Conservation (phyloP, 2,888 invertebrate species). For the Heliconius charithonia region DNA sequence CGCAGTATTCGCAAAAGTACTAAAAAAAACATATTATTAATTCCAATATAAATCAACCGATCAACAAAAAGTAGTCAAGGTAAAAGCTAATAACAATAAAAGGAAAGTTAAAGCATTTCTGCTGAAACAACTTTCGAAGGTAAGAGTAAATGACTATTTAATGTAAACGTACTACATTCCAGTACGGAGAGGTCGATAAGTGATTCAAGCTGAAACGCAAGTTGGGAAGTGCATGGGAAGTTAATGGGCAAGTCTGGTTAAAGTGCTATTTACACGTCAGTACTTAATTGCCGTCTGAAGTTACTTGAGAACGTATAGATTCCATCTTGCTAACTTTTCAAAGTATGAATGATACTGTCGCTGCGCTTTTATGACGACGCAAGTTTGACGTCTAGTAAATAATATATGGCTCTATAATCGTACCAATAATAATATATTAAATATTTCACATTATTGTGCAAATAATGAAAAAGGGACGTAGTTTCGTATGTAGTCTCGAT, state of each 20-base stretch:
- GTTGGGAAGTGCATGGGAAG: constrained; percentile 53
- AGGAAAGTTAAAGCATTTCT: constrained; percentile 8
- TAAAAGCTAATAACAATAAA: constrained; percentile 7
- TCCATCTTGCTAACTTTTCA: constrained; percentile 32
- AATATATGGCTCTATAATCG: too few relatives aligned
- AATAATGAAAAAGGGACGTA: too few relatives aligned
- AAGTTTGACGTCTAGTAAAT: background rate
- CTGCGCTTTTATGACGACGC: background rate
- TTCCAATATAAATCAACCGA: background rate
- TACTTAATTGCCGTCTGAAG: constrained; percentile 43
- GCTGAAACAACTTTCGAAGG: constrained; percentile 19
- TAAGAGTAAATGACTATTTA: constrained; percentile 26
- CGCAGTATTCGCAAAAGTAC: too few relatives aligned
- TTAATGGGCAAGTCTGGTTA: constrained; percentile 60
- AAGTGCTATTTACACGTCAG: constrained; percentile 56
- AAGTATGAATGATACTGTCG: constrained; percentile 5
- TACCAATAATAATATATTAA: too few relatives aligned
- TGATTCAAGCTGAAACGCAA: constrained; percentile 49
- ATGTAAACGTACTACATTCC: constrained; percentile 37
- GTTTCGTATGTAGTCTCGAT: too few relatives aligned
- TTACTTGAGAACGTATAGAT: constrained; percentile 35
- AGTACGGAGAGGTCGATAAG: constrained; percentile 43
- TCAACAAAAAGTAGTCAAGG: background rate
- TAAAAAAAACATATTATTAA: background rate
- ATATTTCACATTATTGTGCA: too few relatives aligned